phyloP scores from a whole-genome alignment of 2,797 vertebrate species.

The Glyptemys insculpta region DNA sequence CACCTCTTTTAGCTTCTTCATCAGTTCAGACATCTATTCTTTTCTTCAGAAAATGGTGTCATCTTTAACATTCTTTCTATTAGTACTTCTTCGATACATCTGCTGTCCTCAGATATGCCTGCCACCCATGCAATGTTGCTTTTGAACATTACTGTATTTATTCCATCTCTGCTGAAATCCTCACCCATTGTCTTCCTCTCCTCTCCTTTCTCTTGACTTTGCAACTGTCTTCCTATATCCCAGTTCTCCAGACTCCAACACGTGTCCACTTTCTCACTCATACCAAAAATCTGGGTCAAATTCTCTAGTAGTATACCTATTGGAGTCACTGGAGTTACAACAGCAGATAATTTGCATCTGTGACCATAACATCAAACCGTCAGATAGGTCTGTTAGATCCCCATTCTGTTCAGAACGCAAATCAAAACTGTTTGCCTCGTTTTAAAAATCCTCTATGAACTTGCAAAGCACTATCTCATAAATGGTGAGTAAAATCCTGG shows the following conservation, averaged over 20 bases:
- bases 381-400: background rate
- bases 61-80: constrained; percentile 56
- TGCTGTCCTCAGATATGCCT: constrained; percentile 63
- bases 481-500: background rate
- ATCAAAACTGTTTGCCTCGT: background rate
- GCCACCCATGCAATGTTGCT: constrained; percentile 56
- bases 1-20: constrained; percentile 53
- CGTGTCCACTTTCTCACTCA: background rate
- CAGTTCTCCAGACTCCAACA: background rate
- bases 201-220: background rate
- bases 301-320: background rate
- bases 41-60: constrained; percentile 55
- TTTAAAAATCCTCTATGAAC: background rate
- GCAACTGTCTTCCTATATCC: background rate
- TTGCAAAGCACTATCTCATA: background rate
- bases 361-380: background rate
- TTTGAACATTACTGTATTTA: constrained; percentile 47
- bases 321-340: background rate
- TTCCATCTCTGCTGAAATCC: background rate
- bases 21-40: constrained; percentile 48
- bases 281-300: background rate
- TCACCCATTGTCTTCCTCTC: background rate
- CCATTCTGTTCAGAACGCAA: background rate
- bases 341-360: background rate
- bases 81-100: constrained; percentile 60